Conservation (phyloP, 2,797 vertebrate species). For the Leucoraja ocellata region DNA sequence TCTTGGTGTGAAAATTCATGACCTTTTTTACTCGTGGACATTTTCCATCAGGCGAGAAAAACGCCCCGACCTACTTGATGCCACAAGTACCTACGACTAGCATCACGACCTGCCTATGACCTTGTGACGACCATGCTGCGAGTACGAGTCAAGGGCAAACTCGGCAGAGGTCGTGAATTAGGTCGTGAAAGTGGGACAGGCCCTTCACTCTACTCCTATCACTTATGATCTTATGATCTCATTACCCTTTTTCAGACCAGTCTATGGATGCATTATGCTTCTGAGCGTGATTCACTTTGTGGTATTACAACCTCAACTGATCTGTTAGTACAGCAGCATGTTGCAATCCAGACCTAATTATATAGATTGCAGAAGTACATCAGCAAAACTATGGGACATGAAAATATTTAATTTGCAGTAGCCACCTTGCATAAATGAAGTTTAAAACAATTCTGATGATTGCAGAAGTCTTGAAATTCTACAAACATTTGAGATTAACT, state of each 20-base stretch:
- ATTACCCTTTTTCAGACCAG: background rate
- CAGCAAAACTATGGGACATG: background rate
- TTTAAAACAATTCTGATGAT: background rate
- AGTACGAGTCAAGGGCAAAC: no score
- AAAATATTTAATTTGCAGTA: slow-evolving; percentile 28
- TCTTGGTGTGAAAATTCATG: no score
- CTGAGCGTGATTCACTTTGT: background rate
- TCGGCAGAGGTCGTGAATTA: no score
- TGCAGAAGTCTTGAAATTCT: background rate
- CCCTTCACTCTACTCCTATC: no score
- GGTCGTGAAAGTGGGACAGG: no score
- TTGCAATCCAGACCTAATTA: background rate
- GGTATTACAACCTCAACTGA: background rate
- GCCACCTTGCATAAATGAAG: background rate
- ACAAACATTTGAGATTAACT: background rate
- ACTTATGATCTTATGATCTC: no score
- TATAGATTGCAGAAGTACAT: background rate
- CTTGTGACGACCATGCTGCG: no score
- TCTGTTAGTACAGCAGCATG: background rate
- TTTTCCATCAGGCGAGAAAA: no score
- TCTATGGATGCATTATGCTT: background rate
- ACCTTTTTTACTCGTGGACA: no score
- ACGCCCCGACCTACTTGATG: no score
- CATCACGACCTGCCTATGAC: no score
- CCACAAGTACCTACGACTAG: no score